Evolutionary conservation across 2,797 vertebrate genomes (phyloP), one percentile per base, ranked within the genome.

Genomic region (Acropternis orthonyx): DNA sequence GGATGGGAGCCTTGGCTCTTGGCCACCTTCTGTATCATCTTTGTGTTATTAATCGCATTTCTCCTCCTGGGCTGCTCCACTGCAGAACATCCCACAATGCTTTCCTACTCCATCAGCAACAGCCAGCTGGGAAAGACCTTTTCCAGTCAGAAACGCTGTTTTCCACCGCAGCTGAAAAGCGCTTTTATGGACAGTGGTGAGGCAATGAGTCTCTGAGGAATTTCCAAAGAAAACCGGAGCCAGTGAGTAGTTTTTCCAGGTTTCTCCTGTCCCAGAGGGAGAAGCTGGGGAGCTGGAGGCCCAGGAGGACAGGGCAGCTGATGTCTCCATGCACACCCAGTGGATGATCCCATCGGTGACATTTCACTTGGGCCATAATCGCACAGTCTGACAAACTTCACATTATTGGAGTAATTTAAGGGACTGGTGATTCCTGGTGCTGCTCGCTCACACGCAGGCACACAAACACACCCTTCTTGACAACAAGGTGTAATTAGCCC

Each of bases 401-500:
- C 61, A 6, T 58, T 49, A 37, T 6, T 34, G 61, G 58, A 22
- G 43, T 89, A 46, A 51, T 62, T 76, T 15, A 51, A 30, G 68
- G 65, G 55, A 22, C 34, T 51, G 22, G 59, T n/a, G 24, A 12
- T 43, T 75, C 37, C 54, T 48, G 86, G 84, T 91, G 83, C 71
- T 2, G 2, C 72, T 79, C 0, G 0, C 73, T 78, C 20, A 0
- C 59, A 11, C 0, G 0, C 58, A 44, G 59, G 10, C 75, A 11
- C 55, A 14, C 61, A 19, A 4, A 26, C 62, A 43, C 67, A 12
- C 80, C 54, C 80, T 75, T 71, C 89, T 80, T 66, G 65, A 92
- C 88, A 93, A 85, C 88, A 86, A 93, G 93, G 66, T 85, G 43
- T 65, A 88, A 85, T 94, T 92, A 92, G 79, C 93, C 85, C 83